phyloP scores from a whole-genome alignment of 2,113 vertebrate genomes.

The Oenanthe melanoleuca region DNA sequence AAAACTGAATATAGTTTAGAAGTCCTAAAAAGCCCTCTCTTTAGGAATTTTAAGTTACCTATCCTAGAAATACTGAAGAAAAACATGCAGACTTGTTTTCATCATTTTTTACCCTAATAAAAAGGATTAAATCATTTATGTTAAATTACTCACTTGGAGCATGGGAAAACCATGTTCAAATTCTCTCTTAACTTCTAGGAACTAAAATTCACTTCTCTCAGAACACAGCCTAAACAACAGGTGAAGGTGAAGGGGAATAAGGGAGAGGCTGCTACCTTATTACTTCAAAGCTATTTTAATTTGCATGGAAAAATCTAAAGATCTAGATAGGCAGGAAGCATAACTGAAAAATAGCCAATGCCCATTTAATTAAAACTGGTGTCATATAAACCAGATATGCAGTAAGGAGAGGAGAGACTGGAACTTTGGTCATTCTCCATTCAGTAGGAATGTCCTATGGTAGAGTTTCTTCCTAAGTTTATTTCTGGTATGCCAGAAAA shows the following conservation, averaged over 20 bases:
- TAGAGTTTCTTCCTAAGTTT: not conserved
- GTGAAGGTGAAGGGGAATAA: not conserved
- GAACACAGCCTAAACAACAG: not conserved
- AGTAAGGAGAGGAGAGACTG: not conserved
- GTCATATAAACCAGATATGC: not conserved
- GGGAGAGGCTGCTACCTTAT: not conserved
- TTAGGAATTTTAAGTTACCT: not conserved
- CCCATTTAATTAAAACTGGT: not conserved
- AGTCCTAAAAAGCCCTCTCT: not conserved
- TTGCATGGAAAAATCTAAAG: not conserved
- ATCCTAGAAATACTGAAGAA: not conserved
- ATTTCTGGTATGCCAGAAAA: not conserved
- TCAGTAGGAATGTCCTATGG: not conserved
- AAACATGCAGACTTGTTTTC: not conserved
- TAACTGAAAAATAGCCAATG: not conserved
- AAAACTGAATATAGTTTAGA: not conserved
- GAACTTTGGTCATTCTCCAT: not conserved
- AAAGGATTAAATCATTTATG: not conserved
- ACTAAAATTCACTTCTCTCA: not conserved
- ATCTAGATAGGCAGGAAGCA: not conserved
- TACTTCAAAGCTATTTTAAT: not conserved
- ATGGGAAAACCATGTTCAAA: not conserved
- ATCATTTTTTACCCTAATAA: not conserved
- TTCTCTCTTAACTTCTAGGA: not conserved
- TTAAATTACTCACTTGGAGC: not conserved